Conservation (phyloP, 2,888 invertebrate species). For the Arge pagana region DNA sequence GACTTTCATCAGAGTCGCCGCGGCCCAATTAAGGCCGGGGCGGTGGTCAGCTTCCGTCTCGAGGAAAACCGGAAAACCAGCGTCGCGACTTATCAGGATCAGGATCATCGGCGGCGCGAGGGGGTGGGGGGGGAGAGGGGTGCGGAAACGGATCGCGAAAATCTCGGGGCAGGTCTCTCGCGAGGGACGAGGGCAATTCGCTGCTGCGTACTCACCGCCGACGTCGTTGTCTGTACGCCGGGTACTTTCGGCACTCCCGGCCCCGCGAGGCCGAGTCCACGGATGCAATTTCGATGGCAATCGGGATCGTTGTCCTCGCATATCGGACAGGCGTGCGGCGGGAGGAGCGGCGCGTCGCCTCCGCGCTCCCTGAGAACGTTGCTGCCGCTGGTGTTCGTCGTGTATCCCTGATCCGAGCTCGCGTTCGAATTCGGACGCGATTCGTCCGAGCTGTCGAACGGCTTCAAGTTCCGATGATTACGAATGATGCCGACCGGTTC, state of each 20-base stretch:
- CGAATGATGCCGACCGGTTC: slow-evolving; percentile 62
- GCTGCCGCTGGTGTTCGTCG: slow-evolving; percentile 49
- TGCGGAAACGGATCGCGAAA: too few species aligned
- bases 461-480: slow-evolving; percentile 49
- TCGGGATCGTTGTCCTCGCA: slow-evolving; percentile 40
- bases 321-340: slow-evolving; percentile 43
- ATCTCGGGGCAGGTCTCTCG: too few species aligned
- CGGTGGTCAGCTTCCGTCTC: too few species aligned
- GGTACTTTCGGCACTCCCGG: slow-evolving; percentile 34
- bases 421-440: slow-evolving; percentile 55
- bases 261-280: slow-evolving; percentile 34
- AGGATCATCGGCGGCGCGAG: too few species aligned
- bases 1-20: too few species aligned
- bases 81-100: too few species aligned
- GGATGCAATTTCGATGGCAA: slow-evolving; percentile 46
- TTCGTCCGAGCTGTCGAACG: slow-evolving; percentile 55
- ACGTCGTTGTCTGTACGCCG: slow-evolving; percentile 48
- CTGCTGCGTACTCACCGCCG: slow-evolving; percentile 56
- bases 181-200: too few species aligned
- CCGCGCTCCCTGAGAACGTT: slow-evolving; percentile 50
- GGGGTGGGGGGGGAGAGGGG: too few species aligned
- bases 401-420: slow-evolving; percentile 55
- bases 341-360: slow-evolving; percentile 31
- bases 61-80: too few species aligned
- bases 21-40: too few species aligned